Conservation (phyloP, 2,888 invertebrate species). For the Strigamia transsilvanica region DNA sequence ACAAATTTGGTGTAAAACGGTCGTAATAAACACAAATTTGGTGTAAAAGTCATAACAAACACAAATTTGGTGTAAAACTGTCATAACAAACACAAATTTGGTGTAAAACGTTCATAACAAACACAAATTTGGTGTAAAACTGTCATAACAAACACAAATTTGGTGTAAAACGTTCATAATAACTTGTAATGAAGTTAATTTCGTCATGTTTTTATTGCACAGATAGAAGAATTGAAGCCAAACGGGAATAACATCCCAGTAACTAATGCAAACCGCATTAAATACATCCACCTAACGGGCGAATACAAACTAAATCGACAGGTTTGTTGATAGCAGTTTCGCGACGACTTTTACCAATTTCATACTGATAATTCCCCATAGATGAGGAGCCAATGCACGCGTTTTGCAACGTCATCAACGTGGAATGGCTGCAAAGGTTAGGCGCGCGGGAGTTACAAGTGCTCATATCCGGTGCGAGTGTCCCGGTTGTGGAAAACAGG, state of each 20-base stretch:
- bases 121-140: too few species aligned
- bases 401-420: constrained; percentile 87
- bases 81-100: too few species aligned
- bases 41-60: too few species aligned
- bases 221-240: constrained; percentile 88
- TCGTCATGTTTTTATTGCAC: too few species aligned
- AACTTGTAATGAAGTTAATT: too few species aligned
- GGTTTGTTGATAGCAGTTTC: constrained; percentile 61
- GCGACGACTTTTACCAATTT: background rate
- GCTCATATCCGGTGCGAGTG: constrained; percentile 94
- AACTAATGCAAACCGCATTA: constrained; percentile 89
- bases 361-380: constrained; percentile 56
- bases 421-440: constrained; percentile 95
- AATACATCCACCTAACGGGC: constrained; percentile 95
- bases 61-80: too few species aligned
- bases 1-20: constrained; percentile 52
- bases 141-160: too few species aligned
- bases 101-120: too few species aligned
- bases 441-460: constrained; percentile 92
- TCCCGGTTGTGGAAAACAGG: constrained; percentile 85
- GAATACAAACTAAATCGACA: constrained; percentile 94
- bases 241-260: constrained; percentile 90
- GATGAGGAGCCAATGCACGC: constrained; percentile 81
- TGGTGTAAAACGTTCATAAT: too few species aligned
- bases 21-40: too few species aligned